phyloP scores from a whole-genome alignment of 2,888 invertebrate genomes.

The Arge pagana region DNA sequence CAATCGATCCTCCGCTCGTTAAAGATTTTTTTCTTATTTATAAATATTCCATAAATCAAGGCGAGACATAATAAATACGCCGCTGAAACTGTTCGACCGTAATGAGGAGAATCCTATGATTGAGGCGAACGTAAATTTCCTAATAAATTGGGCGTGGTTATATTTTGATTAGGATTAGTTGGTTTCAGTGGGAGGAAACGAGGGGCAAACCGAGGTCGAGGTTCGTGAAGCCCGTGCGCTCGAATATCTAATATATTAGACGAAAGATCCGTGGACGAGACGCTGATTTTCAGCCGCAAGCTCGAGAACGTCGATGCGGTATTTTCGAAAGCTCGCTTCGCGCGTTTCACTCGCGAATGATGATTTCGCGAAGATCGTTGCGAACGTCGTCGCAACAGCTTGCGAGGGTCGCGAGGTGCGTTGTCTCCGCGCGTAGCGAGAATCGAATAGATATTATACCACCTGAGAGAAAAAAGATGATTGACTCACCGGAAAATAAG shows the following conservation, averaged over 20 bases:
- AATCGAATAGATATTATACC: too few relatives aligned
- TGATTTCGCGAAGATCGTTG: too few relatives aligned
- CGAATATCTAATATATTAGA: not conserved
- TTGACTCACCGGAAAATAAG: too few relatives aligned
- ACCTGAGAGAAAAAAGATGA: too few relatives aligned
- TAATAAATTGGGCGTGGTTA: conserved; percentile 37
- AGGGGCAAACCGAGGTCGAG: conserved; percentile 8
- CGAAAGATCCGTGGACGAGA: conserved; percentile 5
- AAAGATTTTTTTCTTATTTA: conserved; percentile 13
- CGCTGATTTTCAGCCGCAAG: too few relatives aligned
- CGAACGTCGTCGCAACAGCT: too few relatives aligned
- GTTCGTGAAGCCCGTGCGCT: conserved; percentile 14
- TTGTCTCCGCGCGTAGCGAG: too few relatives aligned
- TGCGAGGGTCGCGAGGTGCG: too few relatives aligned
- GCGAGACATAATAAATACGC: conserved; percentile 17
- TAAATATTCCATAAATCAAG: conserved; percentile 26
- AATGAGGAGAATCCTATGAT: conserved; percentile 32
- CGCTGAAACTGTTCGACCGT: conserved; percentile 5
- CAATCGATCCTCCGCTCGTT: conserved; percentile 22
- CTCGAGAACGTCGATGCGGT: too few relatives aligned
- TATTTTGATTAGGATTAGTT: conserved; percentile 26
- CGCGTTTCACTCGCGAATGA: too few relatives aligned
- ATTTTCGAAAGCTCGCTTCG: too few relatives aligned
- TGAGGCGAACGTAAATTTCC: conserved; percentile 37
- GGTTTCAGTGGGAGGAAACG: not conserved